phyloP scores from a whole-genome alignment of 1,140 invertebrate species.

The Zaprionus capensis region DNA sequence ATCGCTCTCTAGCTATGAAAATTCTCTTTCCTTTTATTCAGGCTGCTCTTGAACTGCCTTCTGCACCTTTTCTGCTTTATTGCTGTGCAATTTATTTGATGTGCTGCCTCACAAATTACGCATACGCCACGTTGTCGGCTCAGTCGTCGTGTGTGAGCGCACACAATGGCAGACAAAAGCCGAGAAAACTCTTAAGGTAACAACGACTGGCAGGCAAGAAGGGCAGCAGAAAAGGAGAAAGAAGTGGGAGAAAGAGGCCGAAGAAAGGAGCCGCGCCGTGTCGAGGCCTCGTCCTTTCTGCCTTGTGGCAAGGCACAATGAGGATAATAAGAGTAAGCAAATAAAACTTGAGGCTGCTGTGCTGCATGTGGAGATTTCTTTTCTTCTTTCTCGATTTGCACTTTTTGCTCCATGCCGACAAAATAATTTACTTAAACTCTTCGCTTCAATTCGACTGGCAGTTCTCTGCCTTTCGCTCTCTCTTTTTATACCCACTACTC shows the following conservation, averaged over 20 bases:
- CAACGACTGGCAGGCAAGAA: background rate
- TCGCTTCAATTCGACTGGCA: slow-evolving; percentile 26
- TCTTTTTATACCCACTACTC: no score
- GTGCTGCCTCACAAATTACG: slow-evolving; percentile 52
- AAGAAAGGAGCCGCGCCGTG: background rate
- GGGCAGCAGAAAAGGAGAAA: background rate
- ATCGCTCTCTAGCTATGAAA: slow-evolving; percentile 34
- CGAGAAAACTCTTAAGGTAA: slow-evolving; percentile 34
- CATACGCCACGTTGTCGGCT: slow-evolving; percentile 43
- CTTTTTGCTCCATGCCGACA: slow-evolving; percentile 5
- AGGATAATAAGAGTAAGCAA: slow-evolving; percentile 39
- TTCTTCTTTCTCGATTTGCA: background rate
- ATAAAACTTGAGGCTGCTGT: slow-evolving; percentile 26
- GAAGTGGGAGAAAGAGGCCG: background rate
- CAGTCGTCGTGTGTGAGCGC: slow-evolving; percentile 3
- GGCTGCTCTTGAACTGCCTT: background rate
- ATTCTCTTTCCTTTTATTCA: slow-evolving; percentile 8
- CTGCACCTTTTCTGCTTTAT: slow-evolving; percentile 38
- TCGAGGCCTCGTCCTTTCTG: slow-evolving; percentile 25
- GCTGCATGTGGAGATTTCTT: no score
- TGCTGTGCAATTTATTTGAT: slow-evolving; percentile 57
- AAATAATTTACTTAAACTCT: slow-evolving; percentile 55
- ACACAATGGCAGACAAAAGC: slow-evolving; percentile 20
- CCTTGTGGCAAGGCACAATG: slow-evolving; percentile 21
- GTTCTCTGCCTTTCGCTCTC: background rate